These are phyloP conservation scores for Montipora capitata DNA, from an alignment of 92 coral and sea anemone species.

Conservation along the genomic window DNA sequence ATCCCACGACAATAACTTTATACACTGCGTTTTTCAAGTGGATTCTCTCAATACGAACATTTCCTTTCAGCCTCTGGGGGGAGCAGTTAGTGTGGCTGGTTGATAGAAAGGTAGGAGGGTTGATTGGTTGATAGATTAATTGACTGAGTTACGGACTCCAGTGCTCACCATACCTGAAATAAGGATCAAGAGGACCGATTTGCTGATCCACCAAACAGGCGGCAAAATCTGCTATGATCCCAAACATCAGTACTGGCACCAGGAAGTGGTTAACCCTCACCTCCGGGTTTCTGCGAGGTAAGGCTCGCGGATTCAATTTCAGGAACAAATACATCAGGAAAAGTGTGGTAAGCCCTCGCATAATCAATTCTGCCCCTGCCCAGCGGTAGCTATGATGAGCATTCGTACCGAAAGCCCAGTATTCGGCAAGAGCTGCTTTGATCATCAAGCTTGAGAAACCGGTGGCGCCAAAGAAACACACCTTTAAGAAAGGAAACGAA, in stretches of 20 bases:
- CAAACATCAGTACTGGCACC: slow-evolving; percentile 73
- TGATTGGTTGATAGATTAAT: too few relatives aligned
- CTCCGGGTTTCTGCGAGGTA: slow-evolving; percentile 53
- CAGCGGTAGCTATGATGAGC: slow-evolving; percentile 33
- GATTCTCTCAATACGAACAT: too few relatives aligned
- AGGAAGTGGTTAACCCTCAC: slow-evolving; percentile 70
- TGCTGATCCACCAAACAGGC: slow-evolving; percentile 74
- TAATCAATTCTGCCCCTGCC: slow-evolving; percentile 51
- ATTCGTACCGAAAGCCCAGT: slow-evolving; percentile 13
- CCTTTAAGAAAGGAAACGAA: background rate
- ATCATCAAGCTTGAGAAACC: slow-evolving; percentile 70
- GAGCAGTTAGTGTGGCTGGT: too few relatives aligned
- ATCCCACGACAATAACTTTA: too few relatives aligned
- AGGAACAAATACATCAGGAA: slow-evolving; percentile 74
- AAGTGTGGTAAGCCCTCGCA: slow-evolving; percentile 57
- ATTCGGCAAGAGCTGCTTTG: slow-evolving; percentile 56
- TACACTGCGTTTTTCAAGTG: too few relatives aligned
- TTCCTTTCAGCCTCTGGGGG: too few relatives aligned
- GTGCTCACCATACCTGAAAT: slow-evolving; percentile 36
- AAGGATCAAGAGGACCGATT: slow-evolving; percentile 63
- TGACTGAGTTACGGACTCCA: too few relatives aligned
- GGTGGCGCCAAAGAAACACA: slow-evolving; percentile 65
- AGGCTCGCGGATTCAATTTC: slow-evolving; percentile 43
- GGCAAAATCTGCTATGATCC: slow-evolving; percentile 63
- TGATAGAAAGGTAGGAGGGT: too few relatives aligned